Evolutionary conservation across 2,113 vertebrate genomes (phyloP).

Genomic region (Aphelocoma coerulescens): DNA sequence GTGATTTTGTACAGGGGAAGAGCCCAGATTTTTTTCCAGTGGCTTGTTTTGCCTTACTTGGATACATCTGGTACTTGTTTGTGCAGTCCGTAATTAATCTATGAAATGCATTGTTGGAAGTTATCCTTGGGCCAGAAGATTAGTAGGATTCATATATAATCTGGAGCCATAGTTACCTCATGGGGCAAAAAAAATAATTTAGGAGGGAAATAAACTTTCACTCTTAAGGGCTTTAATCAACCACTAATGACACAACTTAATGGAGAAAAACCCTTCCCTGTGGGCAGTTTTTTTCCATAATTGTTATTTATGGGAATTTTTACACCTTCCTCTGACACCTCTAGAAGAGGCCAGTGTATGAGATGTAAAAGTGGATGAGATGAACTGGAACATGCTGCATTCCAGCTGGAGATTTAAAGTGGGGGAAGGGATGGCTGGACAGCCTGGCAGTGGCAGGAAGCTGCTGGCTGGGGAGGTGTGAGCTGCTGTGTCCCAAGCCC

Average conservation of each 20-base stretch:
- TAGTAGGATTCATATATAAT: constrained; percentile 23
- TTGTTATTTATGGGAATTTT: constrained; percentile 49
- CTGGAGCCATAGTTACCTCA: background rate
- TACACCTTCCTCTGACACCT: constrained; percentile 16
- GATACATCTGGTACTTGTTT: constrained; percentile 47
- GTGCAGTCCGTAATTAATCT: background rate
- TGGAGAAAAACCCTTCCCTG: background rate
- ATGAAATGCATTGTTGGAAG: constrained; percentile 12
- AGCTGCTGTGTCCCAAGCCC: background rate
- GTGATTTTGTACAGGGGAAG: background rate
- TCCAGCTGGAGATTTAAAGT: background rate
- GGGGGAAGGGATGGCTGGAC: background rate
- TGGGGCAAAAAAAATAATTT: background rate
- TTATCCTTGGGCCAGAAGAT: constrained; percentile 37
- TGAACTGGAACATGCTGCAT: background rate
- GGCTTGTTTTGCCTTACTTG: background rate
- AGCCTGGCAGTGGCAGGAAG: background rate
- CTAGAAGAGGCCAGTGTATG: background rate
- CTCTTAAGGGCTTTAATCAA: constrained; percentile 29
- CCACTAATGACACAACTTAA: background rate
- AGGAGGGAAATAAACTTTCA: constrained; percentile 7
- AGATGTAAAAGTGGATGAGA: background rate
- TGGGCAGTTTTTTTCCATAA: constrained; percentile 10
- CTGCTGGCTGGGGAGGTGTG: background rate
- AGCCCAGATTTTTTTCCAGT: background rate